Percentiles rank a stretch among this genome's conserved stretches.
Evolutionary conservation across 2,797 vertebrate species (phyloP).

Genomic region (Synaphobranchus kaupii): DNA sequence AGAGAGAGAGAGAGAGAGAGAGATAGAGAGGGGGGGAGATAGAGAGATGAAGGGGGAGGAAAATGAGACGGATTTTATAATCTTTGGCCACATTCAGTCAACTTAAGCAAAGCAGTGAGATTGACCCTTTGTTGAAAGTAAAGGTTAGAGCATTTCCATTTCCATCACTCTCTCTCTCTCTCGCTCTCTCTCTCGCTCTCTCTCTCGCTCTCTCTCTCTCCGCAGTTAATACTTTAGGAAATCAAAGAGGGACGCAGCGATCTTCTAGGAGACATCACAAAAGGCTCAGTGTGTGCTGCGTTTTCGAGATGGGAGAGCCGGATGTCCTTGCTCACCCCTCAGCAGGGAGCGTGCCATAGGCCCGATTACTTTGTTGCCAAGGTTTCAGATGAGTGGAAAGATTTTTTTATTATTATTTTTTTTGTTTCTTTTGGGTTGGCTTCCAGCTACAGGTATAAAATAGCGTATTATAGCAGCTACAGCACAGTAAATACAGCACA

Average conservation of each 20-base stretch:
- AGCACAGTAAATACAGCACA: not conserved
- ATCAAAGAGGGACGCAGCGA: constrained; percentile 8
- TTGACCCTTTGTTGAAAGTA: not conserved
- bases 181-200: not conserved
- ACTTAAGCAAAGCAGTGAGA: constrained; percentile 54
- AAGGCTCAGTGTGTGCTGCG: not conserved
- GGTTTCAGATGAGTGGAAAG: not conserved
- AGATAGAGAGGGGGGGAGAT: constrained; percentile 45
- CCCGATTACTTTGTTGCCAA: not conserved
- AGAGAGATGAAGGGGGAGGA: constrained; percentile 43
- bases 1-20: constrained; percentile 32
- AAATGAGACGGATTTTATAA: constrained; percentile 69
- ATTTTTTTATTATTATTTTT: not conserved
- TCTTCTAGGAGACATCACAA: not conserved
- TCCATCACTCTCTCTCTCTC: not conserved
- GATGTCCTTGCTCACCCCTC: not conserved
- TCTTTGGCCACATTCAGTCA: constrained; percentile 70
- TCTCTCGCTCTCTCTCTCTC: not conserved
- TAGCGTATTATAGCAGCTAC: not conserved
- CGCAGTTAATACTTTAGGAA: not conserved
- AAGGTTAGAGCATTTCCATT: not conserved
- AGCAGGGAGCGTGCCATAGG: not conserved
- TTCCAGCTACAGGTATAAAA: constrained; percentile 5
- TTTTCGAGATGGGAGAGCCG: not conserved
- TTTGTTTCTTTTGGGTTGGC: not conserved